phyloP scores from a whole-genome alignment of 2,888 invertebrate genomes.

The Andrena haemorrhoa region DNA sequence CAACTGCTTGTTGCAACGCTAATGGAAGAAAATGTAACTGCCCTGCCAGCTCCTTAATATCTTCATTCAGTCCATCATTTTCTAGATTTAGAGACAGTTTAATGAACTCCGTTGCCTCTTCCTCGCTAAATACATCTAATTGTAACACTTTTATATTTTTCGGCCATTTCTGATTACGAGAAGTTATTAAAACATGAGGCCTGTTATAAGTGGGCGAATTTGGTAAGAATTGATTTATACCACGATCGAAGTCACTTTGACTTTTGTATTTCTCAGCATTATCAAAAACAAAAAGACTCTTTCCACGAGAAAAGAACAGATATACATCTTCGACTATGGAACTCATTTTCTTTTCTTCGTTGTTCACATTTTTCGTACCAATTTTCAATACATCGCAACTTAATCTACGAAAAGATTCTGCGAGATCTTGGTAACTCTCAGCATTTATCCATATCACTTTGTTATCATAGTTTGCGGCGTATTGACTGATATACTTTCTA shows the following conservation, averaged over 20 bases:
- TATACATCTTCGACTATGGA: constrained; percentile 9
- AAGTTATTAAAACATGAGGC: neutral
- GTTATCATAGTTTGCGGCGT: neutral
- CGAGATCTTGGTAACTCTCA: neutral
- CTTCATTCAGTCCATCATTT: neutral
- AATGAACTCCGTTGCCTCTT: neutral
- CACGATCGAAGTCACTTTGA: neutral
- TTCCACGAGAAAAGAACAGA: neutral
- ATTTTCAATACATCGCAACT: neutral
- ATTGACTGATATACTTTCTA: neutral
- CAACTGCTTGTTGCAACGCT: neutral
- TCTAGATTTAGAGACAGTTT: neutral
- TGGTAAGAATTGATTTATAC: constrained; percentile 1
- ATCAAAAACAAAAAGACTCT: constrained; percentile 8
- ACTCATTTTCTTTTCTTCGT: neutral
- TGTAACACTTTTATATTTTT: neutral
- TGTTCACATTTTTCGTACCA: neutral
- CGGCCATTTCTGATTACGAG: neutral
- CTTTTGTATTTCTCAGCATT: neutral
- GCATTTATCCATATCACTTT: constrained; percentile 15
- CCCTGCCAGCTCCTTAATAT: neutral
- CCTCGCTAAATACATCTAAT: neutral
- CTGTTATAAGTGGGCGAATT: neutral
- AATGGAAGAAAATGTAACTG: neutral
- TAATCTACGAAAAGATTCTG: neutral